Evolutionary conservation across 2,888 invertebrate genomes (phyloP), one percentile per base, ranked within the genome.

Genomic region (Xanthorhoe spadicearia): DNA sequence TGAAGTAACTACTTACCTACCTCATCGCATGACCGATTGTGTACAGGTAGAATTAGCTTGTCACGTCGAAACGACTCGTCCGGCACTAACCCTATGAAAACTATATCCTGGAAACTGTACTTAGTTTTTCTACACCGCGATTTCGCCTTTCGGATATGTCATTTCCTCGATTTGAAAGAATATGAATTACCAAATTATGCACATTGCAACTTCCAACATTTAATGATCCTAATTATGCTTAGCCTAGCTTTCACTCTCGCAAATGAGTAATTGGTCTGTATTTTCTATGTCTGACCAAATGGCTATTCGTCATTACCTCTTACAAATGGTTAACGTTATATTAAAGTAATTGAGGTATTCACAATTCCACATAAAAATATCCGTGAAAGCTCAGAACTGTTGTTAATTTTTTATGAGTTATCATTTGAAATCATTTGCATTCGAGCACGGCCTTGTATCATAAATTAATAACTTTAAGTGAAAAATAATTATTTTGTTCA

Each of bases 81-180:
- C 50, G 56, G 19, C 55, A 15, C 1, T 43, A 8, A 3, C 28
- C 7, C 53, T 19, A 48, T 52, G 59, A 65, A 68, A 65, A 62
- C 38, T 57, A 38, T 55, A 38, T 66, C 68, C 66, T 49, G 64
- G 61, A 56, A 7, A 60, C 23, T 51, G 35, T 13, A 53, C 28
- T 28, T 46, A 19, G 32, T 50, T 18, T 17, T 28, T 35, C 46
- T 46, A 56, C 49, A 28, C 62, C 70, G 53, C 59, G 61, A 66
- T 68, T 74, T 70, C 71, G 65, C 58, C 53, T 56, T 73, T 53
- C 73, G 61, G 63, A 71, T 65, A 61, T 60, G 65, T 71, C 64
- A 71, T 71, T 69, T 63, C 64, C 56, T 72, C 70, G 18, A 15
- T 62, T 71, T 54, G 48, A 64, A 61, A 66, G 70, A 61, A 64